phyloP scores from a whole-genome alignment of 2,888 invertebrate species.

The Apamea sordens region DNA sequence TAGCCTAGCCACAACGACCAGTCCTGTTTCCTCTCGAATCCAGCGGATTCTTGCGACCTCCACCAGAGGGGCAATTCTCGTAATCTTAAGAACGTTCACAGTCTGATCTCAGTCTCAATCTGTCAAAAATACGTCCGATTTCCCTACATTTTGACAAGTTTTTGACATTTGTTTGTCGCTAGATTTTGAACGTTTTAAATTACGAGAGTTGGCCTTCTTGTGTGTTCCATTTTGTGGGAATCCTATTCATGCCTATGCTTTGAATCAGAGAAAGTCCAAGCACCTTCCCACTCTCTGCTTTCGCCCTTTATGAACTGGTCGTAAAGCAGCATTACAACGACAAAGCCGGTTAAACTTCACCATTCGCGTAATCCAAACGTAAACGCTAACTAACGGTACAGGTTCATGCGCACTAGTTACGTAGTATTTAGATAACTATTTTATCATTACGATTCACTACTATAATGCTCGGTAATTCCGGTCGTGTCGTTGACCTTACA shows the following conservation, averaged over 20 bases:
- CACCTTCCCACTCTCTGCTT: not conserved
- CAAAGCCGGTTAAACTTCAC: slow-evolving; percentile 24
- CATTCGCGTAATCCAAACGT: slow-evolving; percentile 29
- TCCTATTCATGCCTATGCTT: not conserved
- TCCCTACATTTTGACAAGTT: too few species aligned
- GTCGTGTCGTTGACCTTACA: slow-evolving; percentile 20
- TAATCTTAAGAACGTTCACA: too few species aligned
- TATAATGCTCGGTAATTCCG: not conserved
- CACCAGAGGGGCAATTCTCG: not conserved
- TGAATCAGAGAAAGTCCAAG: not conserved
- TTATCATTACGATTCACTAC: slow-evolving; percentile 19
- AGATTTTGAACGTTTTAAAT: too few species aligned
- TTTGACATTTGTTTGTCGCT: too few species aligned
- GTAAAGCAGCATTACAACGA: not conserved
- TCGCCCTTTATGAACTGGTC: not conserved
- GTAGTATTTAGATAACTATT: slow-evolving; percentile 37
- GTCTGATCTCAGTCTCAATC: too few species aligned
- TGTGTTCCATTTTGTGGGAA: not conserved
- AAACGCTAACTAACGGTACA: slow-evolving; percentile 35
- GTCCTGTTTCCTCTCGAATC: not conserved
- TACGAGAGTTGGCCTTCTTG: too few species aligned
- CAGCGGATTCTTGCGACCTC: not conserved
- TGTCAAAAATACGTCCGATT: too few species aligned
- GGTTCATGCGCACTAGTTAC: slow-evolving; percentile 37
- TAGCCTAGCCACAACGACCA: not conserved